phyloP scores from a whole-genome alignment of 2,797 vertebrate species.

The Brachymystax lenok region DNA sequence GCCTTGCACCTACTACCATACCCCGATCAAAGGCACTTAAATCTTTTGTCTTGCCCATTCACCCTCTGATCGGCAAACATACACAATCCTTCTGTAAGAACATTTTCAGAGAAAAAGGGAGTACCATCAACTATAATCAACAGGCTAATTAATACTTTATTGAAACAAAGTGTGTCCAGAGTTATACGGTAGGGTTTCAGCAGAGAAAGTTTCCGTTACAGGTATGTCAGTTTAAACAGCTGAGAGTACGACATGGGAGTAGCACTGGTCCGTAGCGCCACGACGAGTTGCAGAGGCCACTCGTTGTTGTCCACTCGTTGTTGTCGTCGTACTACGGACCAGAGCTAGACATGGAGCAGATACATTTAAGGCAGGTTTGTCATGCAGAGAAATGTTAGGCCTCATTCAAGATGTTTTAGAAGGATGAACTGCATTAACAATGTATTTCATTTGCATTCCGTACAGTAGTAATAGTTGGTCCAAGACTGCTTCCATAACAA shows the following conservation, averaged over 20 bases:
- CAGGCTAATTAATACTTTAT: slow-evolving; percentile 74
- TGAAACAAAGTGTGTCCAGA: slow-evolving; percentile 42
- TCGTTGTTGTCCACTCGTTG: no score
- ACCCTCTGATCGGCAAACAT: slow-evolving; percentile 13
- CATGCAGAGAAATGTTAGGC: background rate
- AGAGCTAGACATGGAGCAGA: background rate
- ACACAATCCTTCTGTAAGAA: slow-evolving; percentile 26
- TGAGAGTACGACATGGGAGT: background rate
- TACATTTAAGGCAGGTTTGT: background rate
- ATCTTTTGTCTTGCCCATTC: slow-evolving; percentile 14
- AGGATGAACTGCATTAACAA: background rate
- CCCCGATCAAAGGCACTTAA: background rate
- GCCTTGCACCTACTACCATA: slow-evolving; percentile 81
- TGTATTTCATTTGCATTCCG: background rate
- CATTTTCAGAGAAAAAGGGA: slow-evolving; percentile 16
- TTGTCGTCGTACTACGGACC: background rate
- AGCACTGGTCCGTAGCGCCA: background rate
- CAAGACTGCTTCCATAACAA: background rate
- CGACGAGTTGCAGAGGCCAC: background rate
- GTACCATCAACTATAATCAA: slow-evolving; percentile 11
- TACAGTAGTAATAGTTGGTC: background rate
- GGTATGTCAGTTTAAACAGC: background rate
- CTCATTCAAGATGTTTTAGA: background rate
- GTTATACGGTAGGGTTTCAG: slow-evolving; percentile 32
- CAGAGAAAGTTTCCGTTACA: background rate